phyloP scores from a whole-genome alignment of 2,113 vertebrate species.

The Channa argus region DNA sequence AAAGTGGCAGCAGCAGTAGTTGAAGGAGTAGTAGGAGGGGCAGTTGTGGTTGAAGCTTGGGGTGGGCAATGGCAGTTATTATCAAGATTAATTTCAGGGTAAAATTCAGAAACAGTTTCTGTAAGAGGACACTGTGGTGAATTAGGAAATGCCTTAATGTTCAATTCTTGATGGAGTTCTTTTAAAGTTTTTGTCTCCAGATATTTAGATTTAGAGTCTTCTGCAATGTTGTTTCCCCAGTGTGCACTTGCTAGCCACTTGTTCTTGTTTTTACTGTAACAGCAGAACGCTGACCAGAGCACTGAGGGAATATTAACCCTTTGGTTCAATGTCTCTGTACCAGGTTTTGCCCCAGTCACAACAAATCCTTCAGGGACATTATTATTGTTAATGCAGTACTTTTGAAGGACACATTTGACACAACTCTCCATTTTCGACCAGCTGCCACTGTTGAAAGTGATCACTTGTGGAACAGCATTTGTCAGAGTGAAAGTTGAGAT shows the following conservation, averaged over 20 bases:
- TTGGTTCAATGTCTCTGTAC: not conserved
- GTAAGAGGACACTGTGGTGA: too few relatives aligned
- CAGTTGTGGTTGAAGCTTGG: too few relatives aligned
- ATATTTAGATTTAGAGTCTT: not conserved
- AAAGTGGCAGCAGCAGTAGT: too few relatives aligned
- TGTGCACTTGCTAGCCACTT: conserved; percentile 37
- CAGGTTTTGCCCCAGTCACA: conserved; percentile 32
- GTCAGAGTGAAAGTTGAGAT: conserved; percentile 38
- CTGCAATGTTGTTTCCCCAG: conserved; percentile 6
- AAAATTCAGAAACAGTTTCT: too few relatives aligned
- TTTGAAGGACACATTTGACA: conserved; percentile 25
- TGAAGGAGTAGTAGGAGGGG: too few relatives aligned
- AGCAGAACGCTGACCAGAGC: conserved; percentile 63
- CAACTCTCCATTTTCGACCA: conserved; percentile 36
- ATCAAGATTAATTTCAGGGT: too few relatives aligned
- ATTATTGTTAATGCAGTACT: conserved; percentile 31
- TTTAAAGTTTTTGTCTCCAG: conserved; percentile 23
- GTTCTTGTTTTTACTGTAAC: not conserved
- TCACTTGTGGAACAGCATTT: conserved; percentile 41
- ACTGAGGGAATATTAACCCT: conserved; percentile 35
- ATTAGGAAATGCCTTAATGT: not conserved
- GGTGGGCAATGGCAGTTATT: too few relatives aligned
- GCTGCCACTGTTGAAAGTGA: conserved; percentile 33
- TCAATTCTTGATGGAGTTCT: conserved; percentile 3
- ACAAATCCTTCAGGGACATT: not conserved